Percentiles rank a stretch among this genome's conserved stretches.
Conservation (phyloP, 2,888 invertebrate genomes). For the Stratiomys singularior region DNA sequence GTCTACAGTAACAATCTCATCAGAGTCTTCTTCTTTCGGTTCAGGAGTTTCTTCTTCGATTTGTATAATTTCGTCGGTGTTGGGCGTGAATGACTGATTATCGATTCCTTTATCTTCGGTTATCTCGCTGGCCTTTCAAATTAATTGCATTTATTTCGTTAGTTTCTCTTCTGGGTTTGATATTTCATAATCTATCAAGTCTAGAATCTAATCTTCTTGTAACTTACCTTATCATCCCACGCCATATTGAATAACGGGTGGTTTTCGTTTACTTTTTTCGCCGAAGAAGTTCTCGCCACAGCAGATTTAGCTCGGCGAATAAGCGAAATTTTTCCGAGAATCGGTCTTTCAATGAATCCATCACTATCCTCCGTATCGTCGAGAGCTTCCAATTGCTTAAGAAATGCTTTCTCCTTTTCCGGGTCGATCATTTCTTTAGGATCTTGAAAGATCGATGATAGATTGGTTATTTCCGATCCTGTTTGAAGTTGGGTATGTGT, state of each 20-base stretch:
- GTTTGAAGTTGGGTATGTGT: slow-evolving; percentile 16
- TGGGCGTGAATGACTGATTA: background rate
- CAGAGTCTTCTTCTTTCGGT: slow-evolving; percentile 54
- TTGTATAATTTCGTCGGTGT: background rate
- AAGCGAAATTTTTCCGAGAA: slow-evolving; percentile 74
- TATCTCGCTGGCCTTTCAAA: background rate
- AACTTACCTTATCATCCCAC: slow-evolving; percentile 53
- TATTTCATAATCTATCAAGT: too few relatives aligned
- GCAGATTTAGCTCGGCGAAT: slow-evolving; percentile 76
- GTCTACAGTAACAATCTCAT: slow-evolving; percentile 62
- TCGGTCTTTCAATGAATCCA: slow-evolving; percentile 68
- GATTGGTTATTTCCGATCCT: slow-evolving; percentile 47
- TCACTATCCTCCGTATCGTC: slow-evolving; percentile 65
- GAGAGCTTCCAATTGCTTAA: slow-evolving; percentile 63
- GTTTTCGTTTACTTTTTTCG: slow-evolving; percentile 49
- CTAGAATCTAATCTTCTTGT: too few relatives aligned
- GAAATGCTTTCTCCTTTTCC: slow-evolving; percentile 62
- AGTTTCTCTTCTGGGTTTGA: too few relatives aligned
- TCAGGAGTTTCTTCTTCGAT: background rate
- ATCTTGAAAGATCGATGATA: slow-evolving; percentile 60
- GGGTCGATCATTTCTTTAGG: slow-evolving; percentile 64
- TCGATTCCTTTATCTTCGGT: background rate
- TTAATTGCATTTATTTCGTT: too few relatives aligned
- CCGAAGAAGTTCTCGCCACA: slow-evolving; percentile 57
- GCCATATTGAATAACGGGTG: slow-evolving; percentile 54